Evolutionary conservation across 1,140 invertebrate genomes (phyloP).

Genomic region (Trichogramma pretiosum): DNA sequence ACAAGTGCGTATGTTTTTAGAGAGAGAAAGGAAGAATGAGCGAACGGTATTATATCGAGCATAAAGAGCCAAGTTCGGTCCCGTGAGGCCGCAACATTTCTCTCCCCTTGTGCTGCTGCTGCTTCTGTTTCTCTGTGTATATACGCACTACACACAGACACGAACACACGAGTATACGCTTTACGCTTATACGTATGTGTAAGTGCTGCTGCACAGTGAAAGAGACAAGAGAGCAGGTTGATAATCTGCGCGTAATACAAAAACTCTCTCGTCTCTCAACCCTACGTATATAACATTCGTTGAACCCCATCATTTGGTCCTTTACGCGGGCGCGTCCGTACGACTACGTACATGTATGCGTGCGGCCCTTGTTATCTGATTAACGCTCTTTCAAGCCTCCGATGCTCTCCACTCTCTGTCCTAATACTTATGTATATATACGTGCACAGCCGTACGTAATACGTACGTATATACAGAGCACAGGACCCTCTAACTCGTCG

Average conservation of each 20-base stretch:
- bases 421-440: conserved; percentile 25
- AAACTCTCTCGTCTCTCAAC: conserved; percentile 32
- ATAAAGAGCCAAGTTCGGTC: too few species aligned
- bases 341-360: neutral
- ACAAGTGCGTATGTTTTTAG: conserved; percentile 46
- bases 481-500: too few species aligned
- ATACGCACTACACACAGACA: conserved; percentile 4
- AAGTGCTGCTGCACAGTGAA: too few species aligned
- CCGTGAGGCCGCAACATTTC: too few species aligned
- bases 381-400: conserved; percentile 26
- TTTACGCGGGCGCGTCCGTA: neutral
- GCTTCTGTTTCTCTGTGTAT: too few species aligned
- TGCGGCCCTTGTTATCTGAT: conserved; percentile 24
- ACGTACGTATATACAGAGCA: too few species aligned
- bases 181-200: too few species aligned
- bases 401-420: conserved; percentile 23
- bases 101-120: conserved; percentile 25
- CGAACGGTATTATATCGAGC: conserved; percentile 49
- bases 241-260: conserved; percentile 46
- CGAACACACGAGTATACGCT: too few species aligned
- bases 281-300: too few species aligned
- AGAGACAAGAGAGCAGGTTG: conserved; percentile 34
- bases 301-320: too few species aligned
- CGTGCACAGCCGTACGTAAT: too few species aligned
- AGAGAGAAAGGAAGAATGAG: too few species aligned